Evolutionary conservation across 30 jellyfish, hydroid and myxozoan species (phyloP).

Genomic region (Nemopilema nomurai): DNA sequence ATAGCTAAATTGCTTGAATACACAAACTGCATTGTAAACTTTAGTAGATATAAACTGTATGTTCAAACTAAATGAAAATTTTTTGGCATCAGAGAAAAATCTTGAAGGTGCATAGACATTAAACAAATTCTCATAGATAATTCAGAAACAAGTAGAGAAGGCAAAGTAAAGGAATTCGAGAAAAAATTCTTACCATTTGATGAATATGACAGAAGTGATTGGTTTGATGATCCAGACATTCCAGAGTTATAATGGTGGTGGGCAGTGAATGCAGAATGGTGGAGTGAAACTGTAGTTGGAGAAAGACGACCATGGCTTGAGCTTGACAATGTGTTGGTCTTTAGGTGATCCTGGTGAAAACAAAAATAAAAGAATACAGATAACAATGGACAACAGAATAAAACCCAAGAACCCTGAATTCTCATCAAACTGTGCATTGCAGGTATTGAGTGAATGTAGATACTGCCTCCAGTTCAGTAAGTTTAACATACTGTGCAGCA

Average conservation of each 20-base stretch:
- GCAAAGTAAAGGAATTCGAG: no score
- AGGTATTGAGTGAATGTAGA: no score
- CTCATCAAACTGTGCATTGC: no score
- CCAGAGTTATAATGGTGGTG: constrained; percentile 46
- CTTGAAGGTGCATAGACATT: no score
- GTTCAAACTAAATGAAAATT: no score
- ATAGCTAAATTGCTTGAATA: no score
- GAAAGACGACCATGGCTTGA: constrained; percentile 52
- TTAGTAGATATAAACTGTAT: no score
- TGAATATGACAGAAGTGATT: constrained; percentile 26
- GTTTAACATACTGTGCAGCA: not conserved
- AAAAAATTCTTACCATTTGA: constrained; percentile 35
- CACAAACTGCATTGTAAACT: no score
- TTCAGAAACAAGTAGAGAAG: no score
- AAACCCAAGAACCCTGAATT: not conserved
- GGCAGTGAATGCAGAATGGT: constrained; percentile 38
- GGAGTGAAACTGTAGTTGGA: constrained; percentile 39
- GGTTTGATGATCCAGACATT: constrained; percentile 41
- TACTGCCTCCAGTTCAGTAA: no score
- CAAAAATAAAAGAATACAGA: not conserved
- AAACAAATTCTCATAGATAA: no score
- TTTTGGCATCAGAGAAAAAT: no score
- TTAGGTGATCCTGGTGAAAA: constrained; percentile 42
- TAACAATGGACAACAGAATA: not conserved
- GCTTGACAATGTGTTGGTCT: constrained; percentile 17